Conservation (phyloP, 2,113 vertebrate genomes). For the Crotalus viridis region DNA sequence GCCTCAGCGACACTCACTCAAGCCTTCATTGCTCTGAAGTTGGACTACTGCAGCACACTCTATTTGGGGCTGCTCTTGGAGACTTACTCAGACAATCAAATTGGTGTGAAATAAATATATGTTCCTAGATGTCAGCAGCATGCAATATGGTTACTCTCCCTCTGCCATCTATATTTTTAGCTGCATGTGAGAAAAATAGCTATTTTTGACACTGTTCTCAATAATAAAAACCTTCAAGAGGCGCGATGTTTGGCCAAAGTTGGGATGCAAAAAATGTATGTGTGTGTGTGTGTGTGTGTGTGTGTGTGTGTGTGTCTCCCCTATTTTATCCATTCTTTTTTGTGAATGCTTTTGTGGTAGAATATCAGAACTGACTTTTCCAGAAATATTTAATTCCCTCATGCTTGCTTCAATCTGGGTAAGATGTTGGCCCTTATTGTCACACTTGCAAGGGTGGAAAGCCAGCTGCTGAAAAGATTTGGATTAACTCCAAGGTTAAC, state of each 20-base stretch:
- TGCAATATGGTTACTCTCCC: background rate
- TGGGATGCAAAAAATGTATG: background rate
- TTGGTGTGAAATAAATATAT: background rate
- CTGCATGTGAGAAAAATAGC: background rate
- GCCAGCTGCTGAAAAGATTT: background rate
- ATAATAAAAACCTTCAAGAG: background rate
- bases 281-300: too few relatives aligned
- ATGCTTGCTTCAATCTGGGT: background rate
- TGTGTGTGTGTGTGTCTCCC: background rate
- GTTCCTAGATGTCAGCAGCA: background rate
- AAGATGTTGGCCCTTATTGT: background rate
- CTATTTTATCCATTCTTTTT: background rate
- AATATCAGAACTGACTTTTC: background rate
- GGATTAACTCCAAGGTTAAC: background rate
- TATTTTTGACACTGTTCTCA: background rate
- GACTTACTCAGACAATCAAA: background rate
- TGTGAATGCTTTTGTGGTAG: background rate
- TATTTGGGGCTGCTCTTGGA: background rate
- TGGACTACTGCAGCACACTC: background rate
- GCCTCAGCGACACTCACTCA: background rate
- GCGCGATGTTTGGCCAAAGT: background rate
- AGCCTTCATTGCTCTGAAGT: background rate
- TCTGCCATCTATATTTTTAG: background rate
- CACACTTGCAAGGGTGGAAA: background rate
- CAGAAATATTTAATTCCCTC: background rate